Base-by-base conservation (phyloP, 2,888 invertebrate species). In the Galeopsomyia nigrocyanea region DNA sequence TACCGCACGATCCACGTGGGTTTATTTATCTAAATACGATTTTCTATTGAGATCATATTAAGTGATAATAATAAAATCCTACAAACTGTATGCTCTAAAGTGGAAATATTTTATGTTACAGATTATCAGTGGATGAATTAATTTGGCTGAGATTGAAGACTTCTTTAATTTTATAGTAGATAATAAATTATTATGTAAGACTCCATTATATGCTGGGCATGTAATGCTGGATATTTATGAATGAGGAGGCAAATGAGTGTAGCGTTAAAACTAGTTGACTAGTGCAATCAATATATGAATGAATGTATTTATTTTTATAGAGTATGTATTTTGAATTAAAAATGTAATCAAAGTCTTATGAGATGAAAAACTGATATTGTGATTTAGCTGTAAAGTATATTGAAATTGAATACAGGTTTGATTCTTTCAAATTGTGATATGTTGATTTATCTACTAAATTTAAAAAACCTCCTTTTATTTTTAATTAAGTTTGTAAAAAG, bases 1-100 rank as follows among this genome's bases (percentile, higher is more conserved):
- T 64, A 55, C 74, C 71, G 21, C 49, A 58, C 21, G 63, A 70
- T 31, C 60, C 71, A 3, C 67, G 74, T 74, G 68, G 64, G 71
- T 68, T 13, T 57, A 47, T 3, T 21, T 47, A 13, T 9, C 22
- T 31, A 46, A 49, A 22, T 22, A 22, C 26, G 14, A 7, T 22
- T 57, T 57, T 14, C 14, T 22, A 55, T 3, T 26, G 5, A 22
- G 31, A 22, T n/a, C 26, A 39, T 16, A 31, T 9, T 10, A 2
- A 1, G 1, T 17, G 22, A 22, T 46, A 55, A 56, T 64, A 6
- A n/a, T 16, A 39, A 39, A 39, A 5, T 5, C 7, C 13, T 1
- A 10, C 46, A 55, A 46, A 21, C 47, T 14, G 10, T 1, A n/a
- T 17, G n/a, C 19, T 47, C 19, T 19, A 19, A 31, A 46, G 16